A percentile compares a stretch with the other conserved stretches of the same genome.
These are phyloP conservation scores for Uria aalge DNA, from an alignment of 2,113 vertebrate genomes.

Conservation along the genomic window DNA sequence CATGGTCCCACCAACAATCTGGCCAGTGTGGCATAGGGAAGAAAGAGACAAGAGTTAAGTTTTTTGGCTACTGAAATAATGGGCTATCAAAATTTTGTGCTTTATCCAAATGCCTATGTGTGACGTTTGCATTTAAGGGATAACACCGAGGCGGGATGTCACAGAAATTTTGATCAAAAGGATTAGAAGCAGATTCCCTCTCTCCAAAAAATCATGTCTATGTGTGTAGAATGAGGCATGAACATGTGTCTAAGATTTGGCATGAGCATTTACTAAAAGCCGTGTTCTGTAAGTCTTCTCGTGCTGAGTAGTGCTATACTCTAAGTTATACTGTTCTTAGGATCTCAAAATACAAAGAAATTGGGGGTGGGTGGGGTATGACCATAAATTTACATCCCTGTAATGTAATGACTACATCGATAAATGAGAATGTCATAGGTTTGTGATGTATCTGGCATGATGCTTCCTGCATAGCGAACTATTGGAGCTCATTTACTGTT, in stretches of 20 bases:
- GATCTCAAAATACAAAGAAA: not conserved
- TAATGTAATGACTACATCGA: not conserved
- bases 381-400: not conserved
- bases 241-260: no score
- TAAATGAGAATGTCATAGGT: not conserved
- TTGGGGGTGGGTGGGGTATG: accelerated
- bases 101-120: not conserved
- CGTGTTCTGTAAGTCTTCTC: not conserved
- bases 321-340: not conserved
- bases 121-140: not conserved
- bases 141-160: not conserved
- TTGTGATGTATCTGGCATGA: not conserved
- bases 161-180: not conserved
- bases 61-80: not conserved
- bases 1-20: constrained; percentile 73
- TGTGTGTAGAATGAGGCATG: not conserved
- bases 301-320: not conserved
- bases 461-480: not conserved
- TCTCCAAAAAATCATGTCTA: not conserved
- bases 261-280: not conserved
- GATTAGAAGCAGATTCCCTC: not conserved
- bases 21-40: not conserved
- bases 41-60: not conserved
- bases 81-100: not conserved
- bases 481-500: not conserved